Evolutionary conservation across 2,113 vertebrate species (phyloP), one percentile per base, ranked within the genome.

Genomic region (Amazona guildingii): DNA sequence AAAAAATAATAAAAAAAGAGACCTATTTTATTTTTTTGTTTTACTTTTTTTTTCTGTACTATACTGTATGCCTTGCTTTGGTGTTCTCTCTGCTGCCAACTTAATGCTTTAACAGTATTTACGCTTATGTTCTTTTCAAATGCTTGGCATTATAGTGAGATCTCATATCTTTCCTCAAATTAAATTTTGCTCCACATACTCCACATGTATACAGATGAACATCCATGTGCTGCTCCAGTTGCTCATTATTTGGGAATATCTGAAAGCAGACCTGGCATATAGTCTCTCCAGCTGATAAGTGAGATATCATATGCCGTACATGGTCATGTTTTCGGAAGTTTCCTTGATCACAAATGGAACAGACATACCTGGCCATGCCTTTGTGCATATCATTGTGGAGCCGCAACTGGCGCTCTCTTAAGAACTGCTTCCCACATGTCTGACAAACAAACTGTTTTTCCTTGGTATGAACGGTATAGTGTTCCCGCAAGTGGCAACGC

Each of bases 211-310:
- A 99, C 95, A 99, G 98, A 97, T 99, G 99, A 93, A 99, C 99
- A 97, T 99, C 99, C 99, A 99, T 99, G 98, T 99, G 99, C 88
- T 99, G 98, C 97, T 99, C 99, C 98, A 99, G 98, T 96, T 99
- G 99, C 90, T 99, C 99, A 33, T 98, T 99, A 76, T 98, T 98
- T 25, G 99, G 99, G 94, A 99, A 99, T 98, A 99, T 99, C 98
- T 99, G 99, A 98, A 99, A 99, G 96, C 99, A 99, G 97, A 99
- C 99, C 98, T 99, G 99, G 98, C 99, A 99, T 98, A 99, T 99
- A 95, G 99, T 99, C 97, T 99, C 99, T 63, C 99, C 99, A 59
- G 98, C 98, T 57, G 99, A 98, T 97, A 99, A 98, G 97, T 99
- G 99, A 76, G 99, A 99, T 97, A 99, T 99, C 99, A 99, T 99